Evolutionary conservation across 2,888 invertebrate species (phyloP), one percentile per base, ranked within the genome.

Genomic region (Luperina nickerlii): DNA sequence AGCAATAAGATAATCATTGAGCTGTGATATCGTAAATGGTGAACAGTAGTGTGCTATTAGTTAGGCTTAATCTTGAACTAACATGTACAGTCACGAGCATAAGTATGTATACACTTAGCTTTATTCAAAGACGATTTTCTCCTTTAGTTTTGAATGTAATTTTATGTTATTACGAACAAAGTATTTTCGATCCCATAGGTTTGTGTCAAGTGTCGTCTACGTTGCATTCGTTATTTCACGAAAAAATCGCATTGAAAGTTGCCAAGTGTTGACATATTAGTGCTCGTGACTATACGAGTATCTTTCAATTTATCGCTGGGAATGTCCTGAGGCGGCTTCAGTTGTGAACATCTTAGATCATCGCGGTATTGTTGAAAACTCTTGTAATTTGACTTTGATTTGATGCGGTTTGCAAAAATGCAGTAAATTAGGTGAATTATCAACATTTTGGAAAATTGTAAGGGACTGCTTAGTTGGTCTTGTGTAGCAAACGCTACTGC

Each of bases 1-100:
- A 76, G 71, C 75, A 85, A 85, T 85, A 74, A 81, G 81, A 85
- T 85, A 68, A 87, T 71, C 63, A 54, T 87, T 65, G 51, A 84
- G 87, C 87, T 85, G 71, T 74, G 45, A 1, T 87, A 84, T 85
- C 85, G 81, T 87, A 74, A 87, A 67, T 45, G 81, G 27, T 76
- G 81, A 80, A 85, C 84, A 80, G 79, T 73, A 76, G 75, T 85
- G 1, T 11, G 81, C 74, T 84, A 75, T 80, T 68, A 48, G 70
- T 80, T 80, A 38, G 38, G 48, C 24, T 60, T 45, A 67, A 87
- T 84, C 73, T 74, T 74, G 18, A 76, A 80, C 48, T 76, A 80
- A 48, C 70, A 13, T 51, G 5, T 32, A 32, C 32, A 32, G 32
- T 1, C 32, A 32, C 32, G 32, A 32, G 32, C 32, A 32, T 32